Conservation (phyloP, 2,797 vertebrate genomes). For the Oreochromis mossambicus region DNA sequence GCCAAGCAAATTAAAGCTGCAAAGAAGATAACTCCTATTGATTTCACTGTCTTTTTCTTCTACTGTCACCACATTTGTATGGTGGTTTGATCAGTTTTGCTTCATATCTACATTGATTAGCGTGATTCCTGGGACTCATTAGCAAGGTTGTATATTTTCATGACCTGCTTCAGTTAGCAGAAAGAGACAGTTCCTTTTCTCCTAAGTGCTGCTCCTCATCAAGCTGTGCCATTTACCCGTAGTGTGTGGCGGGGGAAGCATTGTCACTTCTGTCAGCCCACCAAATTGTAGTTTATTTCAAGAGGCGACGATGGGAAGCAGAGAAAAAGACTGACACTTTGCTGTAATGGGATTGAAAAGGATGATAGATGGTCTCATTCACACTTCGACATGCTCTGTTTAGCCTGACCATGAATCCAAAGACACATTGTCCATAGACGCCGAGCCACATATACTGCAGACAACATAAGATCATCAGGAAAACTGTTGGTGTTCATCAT, state of each 20-base stretch:
- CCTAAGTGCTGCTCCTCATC: neutral
- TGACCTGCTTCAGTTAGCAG: neutral
- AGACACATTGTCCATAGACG: constrained; percentile 37
- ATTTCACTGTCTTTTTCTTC: neutral
- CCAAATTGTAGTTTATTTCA: constrained; percentile 29
- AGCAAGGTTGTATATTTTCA: neutral
- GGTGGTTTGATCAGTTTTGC: neutral
- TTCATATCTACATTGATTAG: neutral
- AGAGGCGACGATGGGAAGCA: constrained; percentile 19
- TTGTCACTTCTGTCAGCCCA: constrained; percentile 7
- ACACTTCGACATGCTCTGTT: constrained; percentile 54
- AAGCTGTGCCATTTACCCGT: neutral
- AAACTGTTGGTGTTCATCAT: neutral
- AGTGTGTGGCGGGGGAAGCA: neutral
- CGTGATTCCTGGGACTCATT: neutral
- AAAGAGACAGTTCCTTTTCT: neutral
- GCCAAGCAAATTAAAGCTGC: neutral
- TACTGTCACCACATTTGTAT: neutral
- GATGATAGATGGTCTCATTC: constrained; percentile 65
- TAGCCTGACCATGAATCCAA: constrained; percentile 37
- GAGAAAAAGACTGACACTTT: constrained; percentile 40
- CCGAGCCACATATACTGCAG: neutral
- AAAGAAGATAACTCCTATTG: neutral
- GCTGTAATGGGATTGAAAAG: constrained; percentile 57
- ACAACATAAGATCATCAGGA: constrained; percentile 6